Conservation (phyloP, 1,140 invertebrate species). For the Anadara kagoshimensis region DNA sequence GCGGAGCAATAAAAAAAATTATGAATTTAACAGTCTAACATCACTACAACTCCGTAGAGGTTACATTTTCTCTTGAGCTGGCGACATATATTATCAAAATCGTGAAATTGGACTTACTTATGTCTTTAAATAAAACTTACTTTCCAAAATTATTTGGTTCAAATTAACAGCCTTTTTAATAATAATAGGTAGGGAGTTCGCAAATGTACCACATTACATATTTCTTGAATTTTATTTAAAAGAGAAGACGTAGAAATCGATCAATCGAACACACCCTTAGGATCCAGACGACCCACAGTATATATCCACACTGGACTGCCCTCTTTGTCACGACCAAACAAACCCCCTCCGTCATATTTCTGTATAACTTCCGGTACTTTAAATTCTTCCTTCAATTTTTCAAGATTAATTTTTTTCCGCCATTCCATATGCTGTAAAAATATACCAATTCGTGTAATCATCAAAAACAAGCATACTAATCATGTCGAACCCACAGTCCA, state of each 20-base stretch:
- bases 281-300: conserved; percentile 67
- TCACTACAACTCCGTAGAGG: too few relatives aligned
- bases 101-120: background rate
- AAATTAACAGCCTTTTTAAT: background rate
- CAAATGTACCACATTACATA: too few relatives aligned
- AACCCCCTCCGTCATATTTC: conserved; percentile 85
- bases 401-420: conserved; percentile 86
- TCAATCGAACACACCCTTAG: conserved; percentile 61
- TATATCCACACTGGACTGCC: conserved; percentile 81
- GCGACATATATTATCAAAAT: background rate
- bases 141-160: conserved; percentile 27
- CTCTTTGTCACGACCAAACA: conserved; percentile 87
- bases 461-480: background rate
- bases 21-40: too few relatives aligned
- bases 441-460: too few relatives aligned
- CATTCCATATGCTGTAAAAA: conserved; percentile 82
- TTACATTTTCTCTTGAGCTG: too few relatives aligned
- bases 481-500: too few relatives aligned
- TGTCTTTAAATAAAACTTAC: background rate
- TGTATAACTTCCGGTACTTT: conserved; percentile 82
- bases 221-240: too few relatives aligned
- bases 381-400: conserved; percentile 81
- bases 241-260: background rate
- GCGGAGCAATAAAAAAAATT: too few relatives aligned
- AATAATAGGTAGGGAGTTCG: background rate